Conservation (phyloP, 2,888 invertebrate genomes). For the Odontocerum albicorne region DNA sequence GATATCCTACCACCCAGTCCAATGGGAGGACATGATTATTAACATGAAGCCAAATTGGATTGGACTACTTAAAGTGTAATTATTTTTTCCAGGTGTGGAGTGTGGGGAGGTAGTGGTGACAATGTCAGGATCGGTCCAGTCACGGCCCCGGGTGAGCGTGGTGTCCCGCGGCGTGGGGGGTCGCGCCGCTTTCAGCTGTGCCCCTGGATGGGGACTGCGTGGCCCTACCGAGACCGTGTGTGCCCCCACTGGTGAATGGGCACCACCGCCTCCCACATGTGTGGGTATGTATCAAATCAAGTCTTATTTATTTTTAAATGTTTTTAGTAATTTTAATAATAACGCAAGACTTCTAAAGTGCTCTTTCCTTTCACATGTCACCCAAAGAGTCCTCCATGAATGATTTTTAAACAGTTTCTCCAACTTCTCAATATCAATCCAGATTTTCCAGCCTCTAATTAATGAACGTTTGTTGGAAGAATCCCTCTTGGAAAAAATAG, state of each 20-base stretch:
- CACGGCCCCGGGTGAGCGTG: conserved; percentile 70
- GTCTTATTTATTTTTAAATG: too few relatives aligned
- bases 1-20: too few relatives aligned
- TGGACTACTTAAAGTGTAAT: background rate
- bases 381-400: too few relatives aligned
- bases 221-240: conserved; percentile 77
- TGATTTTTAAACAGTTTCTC: too few relatives aligned
- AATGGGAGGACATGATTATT: too few relatives aligned
- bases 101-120: conserved; percentile 72
- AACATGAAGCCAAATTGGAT: too few relatives aligned
- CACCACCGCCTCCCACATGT: conserved; percentile 73
- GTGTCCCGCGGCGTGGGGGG: conserved; percentile 81
- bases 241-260: conserved; percentile 78
- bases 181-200: conserved; percentile 77
- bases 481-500: too few relatives aligned
- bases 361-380: too few relatives aligned
- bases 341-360: background rate
- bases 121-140: conserved; percentile 52
- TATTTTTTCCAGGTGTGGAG: conserved; percentile 64
- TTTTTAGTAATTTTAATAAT: background rate
- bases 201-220: conserved; percentile 73
- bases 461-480: too few relatives aligned
- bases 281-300: conserved; percentile 62
- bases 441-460: too few relatives aligned
- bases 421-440: too few relatives aligned